Conservation (phyloP, 2,113 vertebrate species). For the Myotis yumanensis region DNA sequence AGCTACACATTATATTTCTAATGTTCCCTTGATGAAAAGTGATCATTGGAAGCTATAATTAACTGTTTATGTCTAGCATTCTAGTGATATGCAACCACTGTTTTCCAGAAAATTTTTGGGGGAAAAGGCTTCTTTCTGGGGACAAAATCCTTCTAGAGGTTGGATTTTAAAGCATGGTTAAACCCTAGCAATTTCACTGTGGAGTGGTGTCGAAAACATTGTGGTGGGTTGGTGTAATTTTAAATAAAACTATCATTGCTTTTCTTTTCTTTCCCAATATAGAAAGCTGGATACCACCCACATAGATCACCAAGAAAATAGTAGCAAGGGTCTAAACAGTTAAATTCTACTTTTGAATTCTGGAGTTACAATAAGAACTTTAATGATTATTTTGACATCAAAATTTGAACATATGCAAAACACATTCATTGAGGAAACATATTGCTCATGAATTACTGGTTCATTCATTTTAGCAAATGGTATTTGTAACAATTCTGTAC, state of each 20-base stretch:
- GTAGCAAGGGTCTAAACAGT: background rate
- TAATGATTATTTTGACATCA: background rate
- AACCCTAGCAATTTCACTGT: background rate
- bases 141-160: background rate
- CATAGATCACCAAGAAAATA: background rate
- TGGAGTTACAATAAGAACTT: background rate
- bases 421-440: background rate
- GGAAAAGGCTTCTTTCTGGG: background rate
- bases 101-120: background rate
- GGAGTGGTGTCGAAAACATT: background rate
- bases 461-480: background rate
- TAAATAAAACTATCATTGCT: background rate
- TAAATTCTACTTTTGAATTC: slow-evolving; percentile 28
- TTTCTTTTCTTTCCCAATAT: background rate
- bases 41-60: background rate
- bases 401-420: background rate
- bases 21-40: background rate
- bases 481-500: background rate
- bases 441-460: background rate
- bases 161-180: background rate
- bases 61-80: background rate
- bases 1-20: background rate
- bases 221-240: background rate
- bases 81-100: background rate
- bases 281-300: background rate